Evolutionary conservation across 2,888 invertebrate genomes (phyloP).

Genomic region (Podabrus alpinus): DNA sequence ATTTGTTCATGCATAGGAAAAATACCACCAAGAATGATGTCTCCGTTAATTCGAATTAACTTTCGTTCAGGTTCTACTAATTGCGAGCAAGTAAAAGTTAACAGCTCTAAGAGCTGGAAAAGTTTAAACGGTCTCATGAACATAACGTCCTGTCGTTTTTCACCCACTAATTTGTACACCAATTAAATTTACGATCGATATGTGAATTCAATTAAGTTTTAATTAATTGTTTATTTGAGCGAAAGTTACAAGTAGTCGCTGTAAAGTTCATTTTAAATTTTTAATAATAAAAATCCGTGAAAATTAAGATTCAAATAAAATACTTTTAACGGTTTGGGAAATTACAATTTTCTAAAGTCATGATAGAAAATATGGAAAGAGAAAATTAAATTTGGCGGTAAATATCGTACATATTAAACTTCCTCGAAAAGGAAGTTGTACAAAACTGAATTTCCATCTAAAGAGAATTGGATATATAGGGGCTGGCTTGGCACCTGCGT

Average conservation of each 20-base stretch:
- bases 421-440: constrained; percentile 34
- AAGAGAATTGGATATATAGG: constrained; percentile 44
- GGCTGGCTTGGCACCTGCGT: constrained; percentile 49
- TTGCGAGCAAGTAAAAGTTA: constrained; percentile 29
- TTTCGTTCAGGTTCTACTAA: constrained; percentile 40
- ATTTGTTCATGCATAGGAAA: constrained; percentile 71
- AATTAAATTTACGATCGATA: constrained; percentile 27
- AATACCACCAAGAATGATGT: constrained; percentile 69
- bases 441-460: constrained; percentile 41
- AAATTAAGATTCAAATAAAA: background rate
- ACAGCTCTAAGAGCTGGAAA: constrained; percentile 26
- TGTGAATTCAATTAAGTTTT: constrained; percentile 29
- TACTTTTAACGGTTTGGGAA: background rate
- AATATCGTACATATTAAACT: constrained; percentile 25
- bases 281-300: background rate
- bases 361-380: constrained; percentile 7
- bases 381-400: constrained; percentile 34
- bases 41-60: constrained; percentile 58
- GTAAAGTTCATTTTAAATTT: constrained; percentile 21
- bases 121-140: constrained; percentile 14
- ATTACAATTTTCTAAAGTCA: constrained; percentile 7
- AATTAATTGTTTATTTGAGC: constrained; percentile 33
- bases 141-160: constrained; percentile 8
- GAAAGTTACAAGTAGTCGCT: constrained; percentile 17
- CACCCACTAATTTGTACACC: constrained; percentile 26